These are phyloP conservation scores for Nomada flava DNA, from an alignment of 2,888 invertebrate species.

Conservation along the genomic window DNA sequence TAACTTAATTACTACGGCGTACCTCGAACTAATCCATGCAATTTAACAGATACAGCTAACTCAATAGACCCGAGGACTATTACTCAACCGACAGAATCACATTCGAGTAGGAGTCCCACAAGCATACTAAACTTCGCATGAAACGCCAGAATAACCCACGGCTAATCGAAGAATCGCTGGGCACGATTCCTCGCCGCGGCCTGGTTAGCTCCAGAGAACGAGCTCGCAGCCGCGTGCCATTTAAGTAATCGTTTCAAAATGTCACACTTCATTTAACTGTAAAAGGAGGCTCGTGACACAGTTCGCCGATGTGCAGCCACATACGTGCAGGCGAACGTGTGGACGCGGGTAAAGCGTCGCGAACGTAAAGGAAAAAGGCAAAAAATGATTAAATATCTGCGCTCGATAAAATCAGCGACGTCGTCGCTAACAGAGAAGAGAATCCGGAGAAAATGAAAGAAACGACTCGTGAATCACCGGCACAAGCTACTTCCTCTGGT, in stretches of 20 bases:
- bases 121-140: background rate
- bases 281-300: constrained; percentile 51
- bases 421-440: constrained; percentile 40
- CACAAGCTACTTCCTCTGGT: background rate
- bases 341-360: constrained; percentile 2
- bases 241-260: constrained; percentile 40
- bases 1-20: background rate
- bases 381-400: constrained; percentile 15
- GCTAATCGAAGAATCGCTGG: background rate
- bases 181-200: background rate
- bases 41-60: background rate
- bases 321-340: too few species aligned
- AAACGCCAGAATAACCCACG: background rate
- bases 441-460: constrained; percentile 55
- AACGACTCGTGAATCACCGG: background rate
- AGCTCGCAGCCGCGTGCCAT: constrained; percentile 17
- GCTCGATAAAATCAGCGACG: constrained; percentile 18
- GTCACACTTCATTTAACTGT: constrained; percentile 54
- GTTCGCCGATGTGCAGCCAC: background rate
- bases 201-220: background rate
- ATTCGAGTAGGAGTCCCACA: background rate
- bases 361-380: constrained; percentile 9
- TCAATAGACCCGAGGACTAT: background rate
- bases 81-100: background rate
- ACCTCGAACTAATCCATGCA: background rate